Percentiles rank a stretch among this genome's conserved stretches.
These are phyloP conservation scores for Stichopus chloronotus DNA, from an alignment of 35 echinoderm and acorn worm species.

Conservation along the genomic window DNA sequence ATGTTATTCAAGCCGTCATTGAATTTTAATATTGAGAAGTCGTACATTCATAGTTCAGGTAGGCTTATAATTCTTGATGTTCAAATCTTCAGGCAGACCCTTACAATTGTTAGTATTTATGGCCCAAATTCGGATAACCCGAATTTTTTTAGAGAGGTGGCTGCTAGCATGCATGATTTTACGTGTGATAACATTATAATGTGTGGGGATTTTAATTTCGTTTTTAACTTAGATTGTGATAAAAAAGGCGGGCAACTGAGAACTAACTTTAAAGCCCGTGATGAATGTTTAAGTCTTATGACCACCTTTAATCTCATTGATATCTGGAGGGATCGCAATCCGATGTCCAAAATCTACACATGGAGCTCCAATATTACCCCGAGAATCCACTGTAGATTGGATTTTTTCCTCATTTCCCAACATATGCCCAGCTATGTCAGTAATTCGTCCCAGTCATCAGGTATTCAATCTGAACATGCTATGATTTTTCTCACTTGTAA, in stretches of 20 bases:
- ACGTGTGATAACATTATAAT: too few relatives aligned
- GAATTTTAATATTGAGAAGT: background rate
- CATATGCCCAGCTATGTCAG: background rate
- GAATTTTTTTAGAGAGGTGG: too few relatives aligned
- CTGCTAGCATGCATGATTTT: too few relatives aligned
- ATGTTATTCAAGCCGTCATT: background rate
- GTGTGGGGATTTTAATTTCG: too few relatives aligned
- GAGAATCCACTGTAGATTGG: background rate
- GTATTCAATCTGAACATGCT: background rate
- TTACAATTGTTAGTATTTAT: background rate
- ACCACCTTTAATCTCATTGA: constrained; percentile 8
- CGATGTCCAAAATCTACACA: background rate
- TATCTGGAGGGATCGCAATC: constrained; percentile 19
- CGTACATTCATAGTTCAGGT: background rate
- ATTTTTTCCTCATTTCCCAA: constrained; percentile 9
- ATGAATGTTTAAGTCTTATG: constrained; percentile 13
- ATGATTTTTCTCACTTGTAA: background rate
- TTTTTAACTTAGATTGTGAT: constrained; percentile 24
- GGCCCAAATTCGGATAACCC: too few relatives aligned
- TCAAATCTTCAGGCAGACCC: background rate
- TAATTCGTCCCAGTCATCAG: background rate
- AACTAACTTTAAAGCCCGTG: background rate
- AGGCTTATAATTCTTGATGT: background rate
- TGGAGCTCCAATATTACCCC: constrained; percentile 4
- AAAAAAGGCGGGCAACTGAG: background rate